Conservation (phyloP, 2,888 invertebrate species). For the Nomada lathburiana region DNA sequence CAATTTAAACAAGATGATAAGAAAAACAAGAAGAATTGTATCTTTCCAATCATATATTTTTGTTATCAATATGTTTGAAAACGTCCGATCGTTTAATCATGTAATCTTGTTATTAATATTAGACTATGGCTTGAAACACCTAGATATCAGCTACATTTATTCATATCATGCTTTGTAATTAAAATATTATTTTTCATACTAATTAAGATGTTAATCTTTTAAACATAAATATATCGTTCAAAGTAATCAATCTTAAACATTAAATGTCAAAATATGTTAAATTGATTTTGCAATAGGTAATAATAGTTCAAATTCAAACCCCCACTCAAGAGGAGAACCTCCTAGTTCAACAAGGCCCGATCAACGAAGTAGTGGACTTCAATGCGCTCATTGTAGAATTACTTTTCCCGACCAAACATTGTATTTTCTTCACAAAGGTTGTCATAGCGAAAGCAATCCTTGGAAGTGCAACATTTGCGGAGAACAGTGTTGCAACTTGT, state of each 20-base stretch:
- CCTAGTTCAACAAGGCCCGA: constrained; percentile 90
- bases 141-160: neutral
- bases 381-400: constrained; percentile 96
- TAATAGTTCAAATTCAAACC: constrained; percentile 76
- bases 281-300: constrained; percentile 62
- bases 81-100: too few relatives aligned
- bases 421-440: constrained; percentile 98
- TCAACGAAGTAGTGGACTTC: constrained; percentile 87
- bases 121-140: neutral
- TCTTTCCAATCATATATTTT: neutral
- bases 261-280: too few relatives aligned
- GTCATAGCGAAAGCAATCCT: constrained; percentile 98
- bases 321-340: constrained; percentile 85
- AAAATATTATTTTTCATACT: neutral
- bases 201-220: neutral
- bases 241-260: neutral
- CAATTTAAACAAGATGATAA: too few relatives aligned
- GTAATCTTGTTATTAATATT: too few relatives aligned
- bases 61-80: neutral
- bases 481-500: constrained; percentile 96
- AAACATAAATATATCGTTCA: neutral
- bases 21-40: too few relatives aligned
- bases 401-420: constrained; percentile 97
- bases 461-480: constrained; percentile 99
- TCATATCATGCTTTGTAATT: neutral